Evolutionary conservation across 2,888 invertebrate species (phyloP).

Genomic region (Eilema sororculum): DNA sequence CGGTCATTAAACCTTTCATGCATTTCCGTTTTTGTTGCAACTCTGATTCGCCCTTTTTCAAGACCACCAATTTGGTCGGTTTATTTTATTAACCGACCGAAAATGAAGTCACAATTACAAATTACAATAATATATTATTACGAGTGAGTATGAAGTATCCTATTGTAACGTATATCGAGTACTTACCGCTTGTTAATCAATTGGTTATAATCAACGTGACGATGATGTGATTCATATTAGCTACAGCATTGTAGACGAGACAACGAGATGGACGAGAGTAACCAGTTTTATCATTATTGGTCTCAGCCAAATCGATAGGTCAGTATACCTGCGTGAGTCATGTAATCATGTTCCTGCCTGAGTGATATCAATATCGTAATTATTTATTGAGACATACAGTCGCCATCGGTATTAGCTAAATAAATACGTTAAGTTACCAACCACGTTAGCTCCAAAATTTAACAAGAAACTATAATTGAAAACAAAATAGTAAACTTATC

Average conservation of each 20-base stretch:
- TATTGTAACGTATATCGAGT: background rate
- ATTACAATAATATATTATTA: background rate
- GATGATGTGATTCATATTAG: constrained; percentile 18
- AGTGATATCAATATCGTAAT: constrained; percentile 6
- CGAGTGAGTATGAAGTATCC: background rate
- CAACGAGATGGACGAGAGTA: constrained; percentile 18
- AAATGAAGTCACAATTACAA: background rate
- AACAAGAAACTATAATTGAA: no score
- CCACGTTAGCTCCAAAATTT: no score
- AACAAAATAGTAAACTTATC: no score
- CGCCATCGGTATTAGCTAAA: background rate
- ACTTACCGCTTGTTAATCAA: constrained; percentile 10
- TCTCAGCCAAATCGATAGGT: constrained; percentile 35
- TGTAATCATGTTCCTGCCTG: background rate
- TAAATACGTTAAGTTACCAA: no score
- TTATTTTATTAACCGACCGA: background rate
- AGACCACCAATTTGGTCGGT: background rate
- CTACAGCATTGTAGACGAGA: constrained; percentile 10
- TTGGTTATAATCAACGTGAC: constrained; percentile 11
- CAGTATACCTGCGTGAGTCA: constrained; percentile 23
- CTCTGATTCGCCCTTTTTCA: no score
- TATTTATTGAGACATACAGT: background rate
- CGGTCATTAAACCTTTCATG: background rate
- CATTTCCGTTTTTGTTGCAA: background rate
- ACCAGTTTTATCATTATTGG: constrained; percentile 25